Percentiles rank a stretch among this genome's conserved stretches.
phyloP scores from a whole-genome alignment of 2,797 vertebrate species.

The Prunella strophiata region DNA sequence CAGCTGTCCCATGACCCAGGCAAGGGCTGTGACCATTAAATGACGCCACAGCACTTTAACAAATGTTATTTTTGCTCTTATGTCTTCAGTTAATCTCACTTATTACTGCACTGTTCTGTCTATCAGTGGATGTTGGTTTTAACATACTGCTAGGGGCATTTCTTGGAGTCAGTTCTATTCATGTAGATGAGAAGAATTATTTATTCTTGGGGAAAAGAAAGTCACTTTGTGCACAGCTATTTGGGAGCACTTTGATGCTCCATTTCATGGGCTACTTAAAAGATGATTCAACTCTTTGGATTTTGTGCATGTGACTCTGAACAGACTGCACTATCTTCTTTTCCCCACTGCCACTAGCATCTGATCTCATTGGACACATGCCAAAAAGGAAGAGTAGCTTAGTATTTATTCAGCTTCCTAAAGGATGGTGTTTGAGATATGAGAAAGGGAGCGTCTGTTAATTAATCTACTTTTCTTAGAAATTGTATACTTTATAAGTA shows the following conservation, averaged over 20 bases:
- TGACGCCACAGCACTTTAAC: background rate
- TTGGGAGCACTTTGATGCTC: slow-evolving; percentile 40
- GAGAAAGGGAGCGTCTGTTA: background rate
- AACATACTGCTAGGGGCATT: background rate
- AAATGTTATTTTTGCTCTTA: background rate
- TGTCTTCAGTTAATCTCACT: background rate
- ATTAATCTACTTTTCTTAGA: background rate
- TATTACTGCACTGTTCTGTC: background rate
- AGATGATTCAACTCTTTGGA: slow-evolving; percentile 12
- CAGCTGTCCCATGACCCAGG: background rate
- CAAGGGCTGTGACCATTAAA: background rate
- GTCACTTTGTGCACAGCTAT: background rate
- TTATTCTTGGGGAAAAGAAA: background rate
- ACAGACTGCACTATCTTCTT: background rate
- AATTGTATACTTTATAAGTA: background rate
- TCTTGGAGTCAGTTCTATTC: background rate
- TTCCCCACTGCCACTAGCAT: background rate
- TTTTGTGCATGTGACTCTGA: slow-evolving; percentile 32
- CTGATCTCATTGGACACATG: background rate
- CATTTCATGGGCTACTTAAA: slow-evolving; percentile 19
- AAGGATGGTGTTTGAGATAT: background rate
- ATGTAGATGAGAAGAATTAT: background rate
- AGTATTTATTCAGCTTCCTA: slow-evolving; percentile 13
- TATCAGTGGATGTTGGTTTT: background rate
- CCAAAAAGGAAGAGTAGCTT: slow-evolving; percentile 22